Evolutionary conservation across 2,888 invertebrate species (phyloP), one percentile per base, ranked within the genome.

Genomic region (Papilio elwesi): DNA sequence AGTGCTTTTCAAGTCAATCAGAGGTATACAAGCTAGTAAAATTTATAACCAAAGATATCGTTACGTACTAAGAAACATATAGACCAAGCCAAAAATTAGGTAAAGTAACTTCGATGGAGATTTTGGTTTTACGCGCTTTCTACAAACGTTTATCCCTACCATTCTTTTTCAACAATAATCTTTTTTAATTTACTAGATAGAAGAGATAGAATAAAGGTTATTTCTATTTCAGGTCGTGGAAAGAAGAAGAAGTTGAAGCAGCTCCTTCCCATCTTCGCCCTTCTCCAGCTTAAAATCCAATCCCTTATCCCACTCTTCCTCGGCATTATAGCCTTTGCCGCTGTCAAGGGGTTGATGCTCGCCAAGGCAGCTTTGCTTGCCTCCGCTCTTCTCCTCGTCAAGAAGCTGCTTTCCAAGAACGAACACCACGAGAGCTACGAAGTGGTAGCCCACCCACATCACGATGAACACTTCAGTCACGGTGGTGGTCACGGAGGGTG

Each of bases 321-420:
- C 73, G 97, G 90, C 53, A 88, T 93, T 83, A 95, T 97, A 81
- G 97, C 97, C 70, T 94, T 97, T 76, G 94, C 97, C 63, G 97
- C 97, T 57, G 95, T 97, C 94, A 97, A 98, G 94, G 97, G 97
- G 76, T 94, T 98, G 79, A 91, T 97, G 83, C 95, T 97, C 79
- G 97, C 97, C 81, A 98, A 98, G 94, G 95, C 97, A 75, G 97
- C 97, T 6, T 94, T 98, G 36, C 93, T 97, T 71, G 95, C 97
- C 76, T 96, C 97, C 68, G 95, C 95, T 74, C 94, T 97, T 75
- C 95, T 97, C 74, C 90, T 93, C 1, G 85, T 94, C 76, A 94
- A 94, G 90, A 97, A 97, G 84, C 94, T 97, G 6, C 90, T 97
- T 64, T 95, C 95, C 65, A 96, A 97, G 86, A 94, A 95, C 74